These are phyloP conservation scores for Colaptes auratus DNA, from an alignment of 2,113 vertebrate species.

Conservation along the genomic window DNA sequence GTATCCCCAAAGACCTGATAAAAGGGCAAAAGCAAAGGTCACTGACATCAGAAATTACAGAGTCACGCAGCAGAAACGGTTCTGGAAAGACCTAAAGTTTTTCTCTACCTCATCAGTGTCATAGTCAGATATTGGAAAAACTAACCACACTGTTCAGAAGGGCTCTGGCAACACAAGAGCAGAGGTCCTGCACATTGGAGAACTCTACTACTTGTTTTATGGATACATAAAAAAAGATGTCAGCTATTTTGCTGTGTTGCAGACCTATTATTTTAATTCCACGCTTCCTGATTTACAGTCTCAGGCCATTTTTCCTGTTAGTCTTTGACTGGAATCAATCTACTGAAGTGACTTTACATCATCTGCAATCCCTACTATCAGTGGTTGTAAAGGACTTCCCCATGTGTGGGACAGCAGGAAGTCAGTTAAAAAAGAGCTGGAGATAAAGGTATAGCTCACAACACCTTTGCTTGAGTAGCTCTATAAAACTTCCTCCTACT, in stretches of 20 bases:
- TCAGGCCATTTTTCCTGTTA: background rate
- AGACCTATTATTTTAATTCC: background rate
- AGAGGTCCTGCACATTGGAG: background rate
- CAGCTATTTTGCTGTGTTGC: background rate
- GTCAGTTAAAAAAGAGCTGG: background rate
- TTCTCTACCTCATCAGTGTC: background rate
- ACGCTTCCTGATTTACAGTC: background rate
- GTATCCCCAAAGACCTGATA: background rate
- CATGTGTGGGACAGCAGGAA: background rate
- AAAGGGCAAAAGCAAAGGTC: conserved; percentile 1
- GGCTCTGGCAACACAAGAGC: background rate
- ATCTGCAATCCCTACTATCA: background rate
- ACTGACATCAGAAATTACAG: background rate
- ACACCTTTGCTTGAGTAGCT: background rate
- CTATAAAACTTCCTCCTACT: conserved; percentile 1
- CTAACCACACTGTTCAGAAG: background rate
- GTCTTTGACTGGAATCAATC: background rate
- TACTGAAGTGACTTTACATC: background rate
- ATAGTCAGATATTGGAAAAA: background rate
- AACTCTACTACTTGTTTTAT: background rate
- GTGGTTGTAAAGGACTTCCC: background rate
- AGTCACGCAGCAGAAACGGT: background rate
- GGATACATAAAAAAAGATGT: background rate
- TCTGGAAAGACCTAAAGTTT: background rate
- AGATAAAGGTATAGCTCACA: background rate